Evolutionary conservation across 30 jellyfish, hydroid and myxozoan genomes (phyloP).

Genomic region (Pelagia noctiluca): DNA sequence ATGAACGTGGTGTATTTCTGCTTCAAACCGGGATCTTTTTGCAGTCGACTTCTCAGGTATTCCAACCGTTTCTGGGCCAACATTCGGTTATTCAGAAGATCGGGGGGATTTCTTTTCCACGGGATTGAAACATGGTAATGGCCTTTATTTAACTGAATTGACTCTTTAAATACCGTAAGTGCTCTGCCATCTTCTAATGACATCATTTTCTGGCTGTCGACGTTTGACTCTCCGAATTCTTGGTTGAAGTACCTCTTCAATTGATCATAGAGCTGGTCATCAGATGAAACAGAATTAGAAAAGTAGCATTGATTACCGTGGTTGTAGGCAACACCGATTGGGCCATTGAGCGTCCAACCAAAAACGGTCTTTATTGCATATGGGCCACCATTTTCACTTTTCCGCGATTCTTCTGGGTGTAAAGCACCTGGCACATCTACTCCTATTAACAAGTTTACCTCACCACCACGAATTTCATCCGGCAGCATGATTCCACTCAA

Average conservation of each 20-base stretch:
- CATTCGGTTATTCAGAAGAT: constrained; percentile 27
- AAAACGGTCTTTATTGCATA: constrained; percentile 65
- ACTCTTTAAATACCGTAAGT: constrained; percentile 8
- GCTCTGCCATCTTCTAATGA: constrained; percentile 30
- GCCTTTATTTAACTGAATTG: background rate
- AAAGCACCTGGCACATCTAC: constrained; percentile 65
- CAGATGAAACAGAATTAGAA: constrained; percentile 29
- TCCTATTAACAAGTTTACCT: constrained; percentile 50
- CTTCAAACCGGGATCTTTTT: constrained; percentile 17
- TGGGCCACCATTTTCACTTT: constrained; percentile 61
- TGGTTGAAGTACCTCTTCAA: constrained; percentile 5
- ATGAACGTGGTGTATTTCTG: constrained; percentile 35
- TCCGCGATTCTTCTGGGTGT: constrained; percentile 69
- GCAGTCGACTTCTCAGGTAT: constrained; percentile 31
- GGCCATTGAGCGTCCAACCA: constrained; percentile 78
- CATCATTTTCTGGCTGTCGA: constrained; percentile 37
- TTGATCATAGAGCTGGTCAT: constrained; percentile 2
- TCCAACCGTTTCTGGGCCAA: constrained; percentile 45
- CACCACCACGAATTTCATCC: constrained; percentile 1
- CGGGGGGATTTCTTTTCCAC: constrained; percentile 33
- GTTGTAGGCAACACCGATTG: constrained; percentile 21
- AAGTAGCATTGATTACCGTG: background rate
- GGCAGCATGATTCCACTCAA: constrained; percentile 28
- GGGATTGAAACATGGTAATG: constrained; percentile 30
- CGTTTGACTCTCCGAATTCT: constrained; percentile 13